A percentile compares a stretch with the other conserved stretches of the same genome.
These are phyloP conservation scores for Plebejus anna DNA, from an alignment of 2,888 invertebrate genomes.

Conservation along the genomic window DNA sequence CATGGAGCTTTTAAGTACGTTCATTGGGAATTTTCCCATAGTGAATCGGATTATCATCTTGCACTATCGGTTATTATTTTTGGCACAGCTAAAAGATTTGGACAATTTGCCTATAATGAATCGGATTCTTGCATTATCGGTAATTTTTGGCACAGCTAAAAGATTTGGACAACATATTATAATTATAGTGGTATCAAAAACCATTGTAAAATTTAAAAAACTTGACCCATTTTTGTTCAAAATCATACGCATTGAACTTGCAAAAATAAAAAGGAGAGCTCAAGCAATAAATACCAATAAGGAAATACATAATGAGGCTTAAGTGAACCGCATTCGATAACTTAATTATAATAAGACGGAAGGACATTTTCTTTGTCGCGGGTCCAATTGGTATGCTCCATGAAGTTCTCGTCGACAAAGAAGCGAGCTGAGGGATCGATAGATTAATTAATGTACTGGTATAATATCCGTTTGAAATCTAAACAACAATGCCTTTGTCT, in stretches of 20 bases:
- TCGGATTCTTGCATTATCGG: background rate
- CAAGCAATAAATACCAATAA: background rate
- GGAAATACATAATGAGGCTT: background rate
- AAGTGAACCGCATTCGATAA: constrained; percentile 32
- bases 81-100: background rate
- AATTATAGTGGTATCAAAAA: no score
- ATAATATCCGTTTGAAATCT: constrained; percentile 24
- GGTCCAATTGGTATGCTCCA: constrained; percentile 25
- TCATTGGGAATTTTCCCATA: background rate
- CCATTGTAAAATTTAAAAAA: no score
- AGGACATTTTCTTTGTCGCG: constrained; percentile 20
- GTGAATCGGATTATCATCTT: background rate
- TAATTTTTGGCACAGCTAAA: background rate
- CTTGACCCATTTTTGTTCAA: background rate
- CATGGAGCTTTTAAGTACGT: background rate
- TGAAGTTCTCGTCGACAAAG: constrained; percentile 26
- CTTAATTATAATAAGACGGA: constrained; percentile 24
- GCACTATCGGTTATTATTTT: background rate
- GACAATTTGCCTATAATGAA: background rate
- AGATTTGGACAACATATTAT: background rate
- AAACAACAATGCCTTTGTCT: constrained; percentile 1
- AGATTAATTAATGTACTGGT: constrained; percentile 28
- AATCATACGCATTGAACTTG: background rate
- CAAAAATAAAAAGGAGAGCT: background rate
- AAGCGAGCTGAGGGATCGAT: constrained; percentile 12